These are phyloP conservation scores for Sparidentex hasta DNA, from an alignment of 2,797 vertebrate species.

Conservation along the genomic window DNA sequence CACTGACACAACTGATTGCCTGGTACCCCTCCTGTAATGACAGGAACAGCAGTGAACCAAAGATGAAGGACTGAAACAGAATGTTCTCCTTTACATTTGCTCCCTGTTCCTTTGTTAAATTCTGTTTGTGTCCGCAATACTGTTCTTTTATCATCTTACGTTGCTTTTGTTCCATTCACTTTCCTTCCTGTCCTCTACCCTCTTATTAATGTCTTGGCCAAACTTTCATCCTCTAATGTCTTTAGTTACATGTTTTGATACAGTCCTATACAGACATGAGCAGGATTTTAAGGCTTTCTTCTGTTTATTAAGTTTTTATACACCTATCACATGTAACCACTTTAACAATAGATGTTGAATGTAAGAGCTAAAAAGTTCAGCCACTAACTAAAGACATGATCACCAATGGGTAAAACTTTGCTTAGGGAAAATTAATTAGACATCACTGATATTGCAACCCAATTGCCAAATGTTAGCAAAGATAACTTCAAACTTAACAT, in stretches of 20 bases:
- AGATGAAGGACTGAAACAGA: conserved; percentile 32
- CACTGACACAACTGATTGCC: conserved; percentile 59
- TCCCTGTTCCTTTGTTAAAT: conserved; percentile 30
- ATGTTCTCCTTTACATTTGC: conserved; percentile 38
- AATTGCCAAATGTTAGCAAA: too few species aligned
- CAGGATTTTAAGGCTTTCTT: not conserved
- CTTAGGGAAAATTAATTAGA: not conserved
- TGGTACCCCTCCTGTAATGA: conserved; percentile 51
- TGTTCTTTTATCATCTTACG: conserved; percentile 5
- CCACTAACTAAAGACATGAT: not conserved
- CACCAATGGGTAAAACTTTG: not conserved
- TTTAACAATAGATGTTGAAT: not conserved
- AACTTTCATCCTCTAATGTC: conserved; percentile 4
- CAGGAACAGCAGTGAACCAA: conserved; percentile 49
- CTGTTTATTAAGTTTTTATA: too few species aligned
- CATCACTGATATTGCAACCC: not conserved
- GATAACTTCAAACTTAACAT: too few species aligned
- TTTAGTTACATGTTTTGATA: not conserved
- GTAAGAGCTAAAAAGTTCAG: not conserved
- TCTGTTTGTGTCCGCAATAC: conserved; percentile 14
- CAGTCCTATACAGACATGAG: not conserved
- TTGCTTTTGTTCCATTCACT: conserved; percentile 5
- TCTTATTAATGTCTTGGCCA: conserved; percentile 20
- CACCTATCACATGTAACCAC: not conserved
- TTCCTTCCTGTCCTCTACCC: conserved; percentile 27